Evolutionary conservation across 1,140 invertebrate species (phyloP).

Genomic region (Bombus fervidus): DNA sequence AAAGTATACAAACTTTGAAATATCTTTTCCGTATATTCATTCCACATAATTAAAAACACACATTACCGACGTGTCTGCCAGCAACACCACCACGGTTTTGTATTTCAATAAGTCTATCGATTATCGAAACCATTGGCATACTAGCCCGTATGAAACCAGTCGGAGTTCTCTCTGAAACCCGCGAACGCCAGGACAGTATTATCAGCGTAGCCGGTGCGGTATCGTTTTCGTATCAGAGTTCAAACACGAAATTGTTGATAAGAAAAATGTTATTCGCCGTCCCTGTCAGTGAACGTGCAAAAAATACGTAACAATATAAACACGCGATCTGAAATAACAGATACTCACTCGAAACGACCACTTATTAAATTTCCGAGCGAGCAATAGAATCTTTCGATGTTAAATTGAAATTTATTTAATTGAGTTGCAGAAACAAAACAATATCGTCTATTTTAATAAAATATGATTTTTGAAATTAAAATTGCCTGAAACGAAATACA

Average conservation of each 20-base stretch:
- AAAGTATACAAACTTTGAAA: not conserved
- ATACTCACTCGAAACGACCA: not conserved
- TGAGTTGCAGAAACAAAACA: too few species aligned
- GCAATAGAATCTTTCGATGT: not conserved
- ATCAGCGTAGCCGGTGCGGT: not conserved
- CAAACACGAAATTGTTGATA: conserved; percentile 25
- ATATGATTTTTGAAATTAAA: too few species aligned
- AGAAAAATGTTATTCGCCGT: not conserved
- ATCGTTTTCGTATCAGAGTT: conserved; percentile 11
- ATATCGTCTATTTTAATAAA: too few species aligned
- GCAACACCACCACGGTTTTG: not conserved
- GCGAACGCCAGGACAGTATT: conserved; percentile 19
- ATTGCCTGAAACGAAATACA: not conserved
- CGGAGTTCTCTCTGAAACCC: conserved; percentile 31
- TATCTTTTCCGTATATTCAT: too few species aligned
- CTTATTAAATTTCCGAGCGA: not conserved
- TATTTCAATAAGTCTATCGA: conserved; percentile 69
- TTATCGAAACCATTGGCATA: conserved; percentile 73
- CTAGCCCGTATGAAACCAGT: conserved; percentile 34
- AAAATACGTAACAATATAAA: conserved; percentile 12
- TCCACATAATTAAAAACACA: not conserved
- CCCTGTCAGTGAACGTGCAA: conserved; percentile 9
- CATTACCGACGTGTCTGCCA: not conserved
- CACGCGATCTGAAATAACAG: not conserved
- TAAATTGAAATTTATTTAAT: not conserved